Percentiles rank a stretch among this genome's conserved stretches.
Evolutionary conservation across 2,888 invertebrate species (phyloP).

Genomic region (Eupithecia tripunctaria): DNA sequence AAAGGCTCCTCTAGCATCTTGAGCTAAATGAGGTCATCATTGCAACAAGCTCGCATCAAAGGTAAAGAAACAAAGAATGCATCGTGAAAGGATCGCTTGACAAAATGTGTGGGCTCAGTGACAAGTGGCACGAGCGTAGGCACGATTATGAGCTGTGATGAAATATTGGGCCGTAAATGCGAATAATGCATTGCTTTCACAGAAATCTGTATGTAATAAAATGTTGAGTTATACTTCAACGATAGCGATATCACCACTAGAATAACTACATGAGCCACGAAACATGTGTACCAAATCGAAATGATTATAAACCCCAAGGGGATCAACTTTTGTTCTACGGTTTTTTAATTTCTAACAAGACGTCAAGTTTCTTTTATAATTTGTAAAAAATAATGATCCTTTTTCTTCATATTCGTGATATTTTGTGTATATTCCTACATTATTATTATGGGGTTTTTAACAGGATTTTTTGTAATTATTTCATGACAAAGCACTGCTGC

Average conservation of each 20-base stretch:
- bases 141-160: conserved; percentile 54
- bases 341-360: too few relatives aligned
- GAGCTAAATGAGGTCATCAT: conserved; percentile 39
- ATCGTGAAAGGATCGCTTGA: conserved; percentile 52
- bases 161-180: conserved; percentile 39
- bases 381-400: too few relatives aligned
- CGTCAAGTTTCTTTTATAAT: too few relatives aligned
- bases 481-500: too few relatives aligned
- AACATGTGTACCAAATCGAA: too few relatives aligned
- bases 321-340: too few relatives aligned
- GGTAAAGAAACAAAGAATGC: conserved; percentile 45
- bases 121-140: conserved; percentile 61
- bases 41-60: conserved; percentile 40
- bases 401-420: too few relatives aligned
- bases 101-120: conserved; percentile 55
- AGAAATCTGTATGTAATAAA: conserved; percentile 20
- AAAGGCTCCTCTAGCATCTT: conserved; percentile 9
- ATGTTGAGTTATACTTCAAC: neutral
- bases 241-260: neutral
- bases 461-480: too few relatives aligned
- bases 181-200: conserved; percentile 32
- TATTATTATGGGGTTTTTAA: neutral
- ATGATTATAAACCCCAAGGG: too few relatives aligned
- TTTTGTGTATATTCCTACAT: too few relatives aligned
- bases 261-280: neutral